phyloP scores from a whole-genome alignment of 2,888 invertebrate species.

The Watsonalla binaria region DNA sequence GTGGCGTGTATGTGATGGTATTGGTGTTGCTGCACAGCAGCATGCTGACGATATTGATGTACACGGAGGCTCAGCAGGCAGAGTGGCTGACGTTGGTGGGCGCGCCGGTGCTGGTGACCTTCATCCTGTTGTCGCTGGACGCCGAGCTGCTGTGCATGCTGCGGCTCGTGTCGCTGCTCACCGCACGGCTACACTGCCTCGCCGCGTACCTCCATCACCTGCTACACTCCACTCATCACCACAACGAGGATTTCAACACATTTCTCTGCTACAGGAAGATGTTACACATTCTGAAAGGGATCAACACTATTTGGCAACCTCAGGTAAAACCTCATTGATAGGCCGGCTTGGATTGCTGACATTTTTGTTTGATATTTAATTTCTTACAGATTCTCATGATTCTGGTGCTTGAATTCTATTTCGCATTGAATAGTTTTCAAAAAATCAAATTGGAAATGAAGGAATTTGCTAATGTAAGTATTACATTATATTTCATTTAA shows the following conservation, averaged over 20 bases:
- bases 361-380: too few species aligned
- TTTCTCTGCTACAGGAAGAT: conserved; percentile 3
- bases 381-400: neutral
- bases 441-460: neutral
- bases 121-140: neutral
- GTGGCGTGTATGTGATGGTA: neutral
- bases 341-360: too few species aligned
- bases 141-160: neutral
- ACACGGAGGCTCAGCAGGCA: too few species aligned
- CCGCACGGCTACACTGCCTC: neutral
- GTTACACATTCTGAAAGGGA: conserved; percentile 1
- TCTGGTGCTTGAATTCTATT: neutral
- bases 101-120: neutral
- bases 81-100: too few species aligned
- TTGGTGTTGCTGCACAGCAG: neutral
- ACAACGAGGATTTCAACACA: neutral
- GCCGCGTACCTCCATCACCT: neutral
- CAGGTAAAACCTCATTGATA: neutral
- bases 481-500: too few species aligned
- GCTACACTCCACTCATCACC: neutral
- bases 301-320: conserved; percentile 1
- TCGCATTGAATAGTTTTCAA: neutral
- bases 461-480: neutral
- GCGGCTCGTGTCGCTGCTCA: neutral
- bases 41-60: neutral